Evolutionary conservation across 2,888 invertebrate genomes (phyloP), one percentile per base, ranked within the genome.

Genomic region (Spodoptera picta): DNA sequence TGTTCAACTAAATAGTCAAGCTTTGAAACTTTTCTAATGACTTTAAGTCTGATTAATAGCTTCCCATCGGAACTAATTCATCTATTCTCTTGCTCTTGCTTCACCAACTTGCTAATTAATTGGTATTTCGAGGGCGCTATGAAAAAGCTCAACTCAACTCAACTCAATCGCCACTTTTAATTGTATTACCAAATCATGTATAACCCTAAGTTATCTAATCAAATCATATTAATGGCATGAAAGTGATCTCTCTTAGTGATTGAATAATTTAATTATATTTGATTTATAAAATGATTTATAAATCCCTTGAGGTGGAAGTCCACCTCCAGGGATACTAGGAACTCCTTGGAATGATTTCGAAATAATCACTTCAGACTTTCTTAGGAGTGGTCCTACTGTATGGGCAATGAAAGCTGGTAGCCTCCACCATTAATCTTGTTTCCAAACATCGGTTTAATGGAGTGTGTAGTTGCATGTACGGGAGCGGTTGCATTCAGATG

Each of bases 361-460:
- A 36, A 36, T 31, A 31, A 31, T 36, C 5, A 53, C 12, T 23
- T 23, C 4, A 46, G 50, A 53, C 44, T 68, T 67, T 73, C 73
- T 60, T 47, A 73, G 68, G 45, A 55, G 48, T 42, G 65, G 59
- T 59, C 36, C 59, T 71, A 58, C 71, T 59, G 53, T 56, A 44
- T 7, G 6, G 31, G 45, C 54, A 51, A 45, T 31, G 44, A 55
- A 36, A 48, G 19, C 31, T 58, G 14, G n/a, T 50, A 54, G 47
- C 45, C 72, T 63, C 45, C 43, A 71, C 79, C 81, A 90, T 89
- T 86, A 86, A 90, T 90, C 88, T 90, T 87, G 83, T 91, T 92
- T 83, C 89, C 82, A 86, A 88, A 91, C 84, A 82, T 69, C 75
- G 69, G 87, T 84, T 87, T 86, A 91, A 90, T 91, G 90, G 89